Evolutionary conservation across 2,888 invertebrate species (phyloP).

Genomic region (Alloplasta piceator): DNA sequence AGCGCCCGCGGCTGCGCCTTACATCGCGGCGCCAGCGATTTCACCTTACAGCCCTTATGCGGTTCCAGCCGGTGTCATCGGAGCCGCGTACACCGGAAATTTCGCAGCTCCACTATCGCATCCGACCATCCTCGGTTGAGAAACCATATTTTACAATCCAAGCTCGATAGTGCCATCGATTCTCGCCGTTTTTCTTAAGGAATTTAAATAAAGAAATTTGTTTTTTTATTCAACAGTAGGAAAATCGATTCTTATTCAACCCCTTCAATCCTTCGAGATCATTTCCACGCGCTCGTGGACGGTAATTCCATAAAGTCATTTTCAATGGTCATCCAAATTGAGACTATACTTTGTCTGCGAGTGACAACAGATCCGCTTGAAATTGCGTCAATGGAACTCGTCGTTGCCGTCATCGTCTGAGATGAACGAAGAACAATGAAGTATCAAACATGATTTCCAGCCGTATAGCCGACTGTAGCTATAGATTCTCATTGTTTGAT

Average conservation of each 20-base stretch:
- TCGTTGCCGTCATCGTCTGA: not conserved
- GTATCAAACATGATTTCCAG: no score
- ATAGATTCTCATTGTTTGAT: no score
- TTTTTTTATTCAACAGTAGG: slow-evolving; percentile 37
- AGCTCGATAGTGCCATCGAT: slow-evolving; percentile 22
- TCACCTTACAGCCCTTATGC: slow-evolving; percentile 77
- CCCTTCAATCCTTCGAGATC: not conserved
- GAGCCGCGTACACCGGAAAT: slow-evolving; percentile 62
- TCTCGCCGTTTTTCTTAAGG: not conserved
- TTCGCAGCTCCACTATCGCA: slow-evolving; percentile 65
- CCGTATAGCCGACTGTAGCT: no score
- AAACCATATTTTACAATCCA: slow-evolving; percentile 6
- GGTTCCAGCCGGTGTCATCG: slow-evolving; percentile 71
- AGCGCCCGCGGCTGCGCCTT: slow-evolving; percentile 76
- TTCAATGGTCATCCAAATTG: no score
- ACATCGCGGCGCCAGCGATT: slow-evolving; percentile 78
- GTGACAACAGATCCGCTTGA: not conserved
- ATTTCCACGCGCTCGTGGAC: no score
- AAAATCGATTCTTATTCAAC: not conserved
- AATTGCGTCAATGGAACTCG: not conserved
- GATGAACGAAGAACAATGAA: no score
- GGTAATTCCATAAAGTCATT: no score
- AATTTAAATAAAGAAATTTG: not conserved
- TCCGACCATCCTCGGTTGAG: slow-evolving; percentile 61
- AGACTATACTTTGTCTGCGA: not conserved